phyloP scores from a whole-genome alignment of 2,113 vertebrate genomes.

The Emydura subglobosa region DNA sequence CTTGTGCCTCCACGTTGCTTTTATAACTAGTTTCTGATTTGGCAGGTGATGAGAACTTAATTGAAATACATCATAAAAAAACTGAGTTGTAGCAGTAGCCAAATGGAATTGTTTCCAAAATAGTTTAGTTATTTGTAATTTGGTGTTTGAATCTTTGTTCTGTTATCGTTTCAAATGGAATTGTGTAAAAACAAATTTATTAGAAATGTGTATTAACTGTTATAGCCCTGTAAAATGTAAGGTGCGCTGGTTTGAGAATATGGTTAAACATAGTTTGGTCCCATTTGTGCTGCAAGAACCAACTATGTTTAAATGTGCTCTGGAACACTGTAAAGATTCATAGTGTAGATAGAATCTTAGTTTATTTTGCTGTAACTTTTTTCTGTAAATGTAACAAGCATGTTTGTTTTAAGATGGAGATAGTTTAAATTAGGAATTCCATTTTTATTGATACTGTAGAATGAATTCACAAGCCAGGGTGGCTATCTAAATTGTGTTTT shows the following conservation, averaged over 20 bases:
- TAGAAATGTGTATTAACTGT: background rate
- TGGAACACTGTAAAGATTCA: background rate
- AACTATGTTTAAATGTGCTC: background rate
- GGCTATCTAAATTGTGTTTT: background rate
- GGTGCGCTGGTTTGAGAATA: background rate
- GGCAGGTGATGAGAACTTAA: background rate
- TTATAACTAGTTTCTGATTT: background rate
- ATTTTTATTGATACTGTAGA: background rate
- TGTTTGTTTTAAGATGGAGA: background rate
- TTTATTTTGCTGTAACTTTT: background rate
- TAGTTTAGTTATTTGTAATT: background rate
- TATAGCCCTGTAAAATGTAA: background rate
- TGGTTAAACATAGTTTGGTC: background rate
- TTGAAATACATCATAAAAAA: background rate
- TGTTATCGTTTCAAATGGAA: background rate
- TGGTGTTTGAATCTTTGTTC: background rate
- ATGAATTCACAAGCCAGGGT: background rate
- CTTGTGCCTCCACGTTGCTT: background rate
- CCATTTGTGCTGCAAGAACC: background rate
- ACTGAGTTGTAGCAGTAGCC: background rate
- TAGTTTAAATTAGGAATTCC: background rate
- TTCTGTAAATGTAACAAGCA: background rate
- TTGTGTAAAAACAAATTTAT: background rate
- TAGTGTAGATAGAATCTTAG: background rate
- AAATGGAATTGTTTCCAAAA: background rate